Base-by-base conservation (phyloP, 2,888 invertebrate genomes). In the Drosophila suboccidentalis region DNA sequence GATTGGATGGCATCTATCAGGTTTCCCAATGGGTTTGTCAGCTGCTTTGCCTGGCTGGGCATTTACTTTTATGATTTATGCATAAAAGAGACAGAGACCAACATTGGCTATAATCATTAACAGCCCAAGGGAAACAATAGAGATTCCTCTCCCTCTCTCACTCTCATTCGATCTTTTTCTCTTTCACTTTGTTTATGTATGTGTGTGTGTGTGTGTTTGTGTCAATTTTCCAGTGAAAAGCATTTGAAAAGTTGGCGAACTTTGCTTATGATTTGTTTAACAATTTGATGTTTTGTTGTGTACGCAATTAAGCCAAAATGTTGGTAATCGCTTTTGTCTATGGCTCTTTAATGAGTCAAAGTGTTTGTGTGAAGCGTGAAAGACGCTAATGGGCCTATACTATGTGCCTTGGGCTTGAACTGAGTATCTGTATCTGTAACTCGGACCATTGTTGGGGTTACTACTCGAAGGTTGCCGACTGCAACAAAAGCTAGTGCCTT, bases 21-120 rank as follows among this genome's bases (percentile, higher is more conserved):
- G 80, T 80, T 75, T 78, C 78, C 57, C 50, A 46, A 62, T 60
- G 66, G 67, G 76, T 71, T 75, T 89, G 89, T 83, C 87, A 84
- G 80, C 84, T 67, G 80, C 44, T 49, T 69, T 53, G 76, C 76
- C 43, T 69, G 59, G 54, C 50, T 79, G 75, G 57, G 32, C 75
- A 59, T 62, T 73, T 68, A 73, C 78, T 62, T 60, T 65, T 57
- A 65, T 63, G 75, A 70, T 67, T 63, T 75, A 72, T 67, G 63
- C 76, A 66, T 34, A 66, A 55, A 38, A 54, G 36, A 41, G 55
- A 38, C 36, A 43, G 53, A 49, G 53, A 49, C 57, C 29, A 41
- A 49, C 62, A 66, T 72, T 72, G 59, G 44, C 36, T 41, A 53
- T 46, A 65, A 74, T 77, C 72, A 88, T 88, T 83, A 77, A 55